A percentile compares a stretch with the other conserved stretches of the same genome.
Evolutionary conservation across 2,113 vertebrate species (phyloP).

Genomic region (Gila orcuttii): DNA sequence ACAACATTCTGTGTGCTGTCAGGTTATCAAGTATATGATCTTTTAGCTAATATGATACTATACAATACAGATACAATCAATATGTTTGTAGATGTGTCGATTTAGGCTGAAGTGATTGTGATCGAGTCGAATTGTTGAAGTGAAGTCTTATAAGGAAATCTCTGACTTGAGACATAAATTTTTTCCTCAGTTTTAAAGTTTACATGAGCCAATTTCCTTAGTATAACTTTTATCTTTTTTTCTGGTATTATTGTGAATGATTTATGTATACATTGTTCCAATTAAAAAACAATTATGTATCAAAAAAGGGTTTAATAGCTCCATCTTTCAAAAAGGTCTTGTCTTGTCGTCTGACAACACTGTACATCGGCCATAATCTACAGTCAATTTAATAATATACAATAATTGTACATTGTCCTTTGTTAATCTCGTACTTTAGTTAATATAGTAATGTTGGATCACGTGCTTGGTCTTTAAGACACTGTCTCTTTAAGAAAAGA

Average conservation of each 20-base stretch:
- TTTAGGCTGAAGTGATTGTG: neutral
- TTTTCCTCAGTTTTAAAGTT: neutral
- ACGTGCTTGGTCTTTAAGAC: neutral
- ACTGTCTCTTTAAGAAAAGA: slow-evolving; percentile 2
- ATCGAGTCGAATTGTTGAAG: too few relatives aligned
- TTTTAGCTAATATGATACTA: neutral
- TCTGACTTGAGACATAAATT: too few relatives aligned
- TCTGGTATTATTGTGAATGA: too few relatives aligned
- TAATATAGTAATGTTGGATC: neutral
- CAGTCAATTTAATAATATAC: neutral
- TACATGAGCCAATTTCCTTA: neutral
- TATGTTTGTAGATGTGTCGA: neutral
- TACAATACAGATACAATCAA: neutral
- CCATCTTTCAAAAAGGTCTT: too few relatives aligned
- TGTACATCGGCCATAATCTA: neutral
- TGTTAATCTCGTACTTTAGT: neutral
- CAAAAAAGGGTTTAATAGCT: too few relatives aligned
- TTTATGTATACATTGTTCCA: too few relatives aligned
- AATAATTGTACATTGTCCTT: neutral
- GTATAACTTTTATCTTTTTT: too few relatives aligned
- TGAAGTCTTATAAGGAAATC: neutral
- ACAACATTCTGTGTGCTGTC: neutral
- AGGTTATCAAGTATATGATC: neutral
- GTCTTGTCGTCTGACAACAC: too few relatives aligned
- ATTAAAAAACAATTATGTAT: too few relatives aligned